Percentiles rank a stretch among this genome's conserved stretches.
Evolutionary conservation across 2,888 invertebrate genomes (phyloP).

Genomic region (Apodemia duryi): DNA sequence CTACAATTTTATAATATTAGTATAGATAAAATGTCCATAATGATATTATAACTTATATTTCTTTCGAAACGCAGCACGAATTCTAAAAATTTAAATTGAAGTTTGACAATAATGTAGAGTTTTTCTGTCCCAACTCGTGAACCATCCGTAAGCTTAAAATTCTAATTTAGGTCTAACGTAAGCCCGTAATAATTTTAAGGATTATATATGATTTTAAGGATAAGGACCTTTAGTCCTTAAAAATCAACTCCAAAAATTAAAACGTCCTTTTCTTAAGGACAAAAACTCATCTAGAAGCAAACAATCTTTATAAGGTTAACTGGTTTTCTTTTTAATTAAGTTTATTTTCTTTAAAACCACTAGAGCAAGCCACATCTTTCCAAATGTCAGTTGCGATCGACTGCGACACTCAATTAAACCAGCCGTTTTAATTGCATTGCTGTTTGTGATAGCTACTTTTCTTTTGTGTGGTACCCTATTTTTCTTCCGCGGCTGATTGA

Average conservation of each 20-base stretch:
- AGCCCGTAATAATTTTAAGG: too few relatives aligned
- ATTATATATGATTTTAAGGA: too few relatives aligned
- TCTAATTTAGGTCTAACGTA: not conserved
- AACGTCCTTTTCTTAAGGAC: not conserved
- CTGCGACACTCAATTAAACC: slow-evolving; percentile 37
- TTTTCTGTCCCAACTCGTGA: too few relatives aligned
- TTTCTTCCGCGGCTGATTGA: slow-evolving; percentile 25
- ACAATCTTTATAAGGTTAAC: slow-evolving; percentile 7
- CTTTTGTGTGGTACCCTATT: slow-evolving; percentile 32
- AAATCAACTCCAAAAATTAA: not conserved
- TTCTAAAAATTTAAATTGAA: too few relatives aligned
- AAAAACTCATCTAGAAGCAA: not conserved
- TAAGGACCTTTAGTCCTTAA: not conserved
- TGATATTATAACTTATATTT: too few relatives aligned
- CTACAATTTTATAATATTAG: too few relatives aligned
- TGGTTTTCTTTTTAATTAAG: slow-evolving; percentile 18
- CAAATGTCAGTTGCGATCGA: slow-evolving; percentile 36
- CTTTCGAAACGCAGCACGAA: too few relatives aligned
- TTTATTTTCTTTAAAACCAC: slow-evolving; percentile 22
- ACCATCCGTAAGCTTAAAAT: too few relatives aligned
- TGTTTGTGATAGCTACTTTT: slow-evolving; percentile 39
- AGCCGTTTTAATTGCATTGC: slow-evolving; percentile 39
- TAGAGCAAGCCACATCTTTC: slow-evolving; percentile 34
- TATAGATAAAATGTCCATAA: too few relatives aligned
- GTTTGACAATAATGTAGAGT: too few relatives aligned